Evolutionary conservation across 2,797 vertebrate genomes (phyloP).

Genomic region (Hephaestus fuliginosus): DNA sequence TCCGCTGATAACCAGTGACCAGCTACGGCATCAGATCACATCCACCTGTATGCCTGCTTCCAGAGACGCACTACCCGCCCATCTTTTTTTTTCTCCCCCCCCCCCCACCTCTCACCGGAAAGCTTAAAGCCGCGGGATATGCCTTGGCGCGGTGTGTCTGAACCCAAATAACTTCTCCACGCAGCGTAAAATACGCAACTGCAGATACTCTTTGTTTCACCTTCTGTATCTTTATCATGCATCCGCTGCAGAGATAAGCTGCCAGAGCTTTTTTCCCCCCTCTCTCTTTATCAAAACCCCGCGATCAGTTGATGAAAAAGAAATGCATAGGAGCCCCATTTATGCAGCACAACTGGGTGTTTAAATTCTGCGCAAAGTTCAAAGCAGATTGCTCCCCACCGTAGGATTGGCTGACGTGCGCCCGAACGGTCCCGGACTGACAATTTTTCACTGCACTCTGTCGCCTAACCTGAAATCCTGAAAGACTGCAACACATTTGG

Average conservation of each 20-base stretch:
- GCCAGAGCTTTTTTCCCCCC: background rate
- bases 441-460: slow-evolving; percentile 73
- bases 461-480: slow-evolving; percentile 57
- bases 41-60: slow-evolving; percentile 76
- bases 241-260: slow-evolving; percentile 68
- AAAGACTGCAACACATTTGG: slow-evolving; percentile 52
- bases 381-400: slow-evolving; percentile 72
- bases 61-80: slow-evolving; percentile 53
- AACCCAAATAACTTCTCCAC: slow-evolving; percentile 78
- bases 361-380: slow-evolving; percentile 81
- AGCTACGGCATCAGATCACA: slow-evolving; percentile 42
- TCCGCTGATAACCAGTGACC: slow-evolving; percentile 42
- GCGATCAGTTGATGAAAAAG: slow-evolving; percentile 20
- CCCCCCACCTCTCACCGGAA: background rate
- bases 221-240: slow-evolving; percentile 64
- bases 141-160: slow-evolving; percentile 52
- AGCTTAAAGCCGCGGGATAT: slow-evolving; percentile 54
- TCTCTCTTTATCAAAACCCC: slow-evolving; percentile 30
- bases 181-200: slow-evolving; percentile 76
- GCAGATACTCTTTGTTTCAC: slow-evolving; percentile 78
- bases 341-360: slow-evolving; percentile 53
- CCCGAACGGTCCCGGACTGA: slow-evolving; percentile 75
- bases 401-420: slow-evolving; percentile 65
- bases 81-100: slow-evolving; percentile 5
- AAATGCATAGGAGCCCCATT: slow-evolving; percentile 30